Evolutionary conservation across 2,797 vertebrate species (phyloP).

Genomic region (Lepilemur ruficaudatus): DNA sequence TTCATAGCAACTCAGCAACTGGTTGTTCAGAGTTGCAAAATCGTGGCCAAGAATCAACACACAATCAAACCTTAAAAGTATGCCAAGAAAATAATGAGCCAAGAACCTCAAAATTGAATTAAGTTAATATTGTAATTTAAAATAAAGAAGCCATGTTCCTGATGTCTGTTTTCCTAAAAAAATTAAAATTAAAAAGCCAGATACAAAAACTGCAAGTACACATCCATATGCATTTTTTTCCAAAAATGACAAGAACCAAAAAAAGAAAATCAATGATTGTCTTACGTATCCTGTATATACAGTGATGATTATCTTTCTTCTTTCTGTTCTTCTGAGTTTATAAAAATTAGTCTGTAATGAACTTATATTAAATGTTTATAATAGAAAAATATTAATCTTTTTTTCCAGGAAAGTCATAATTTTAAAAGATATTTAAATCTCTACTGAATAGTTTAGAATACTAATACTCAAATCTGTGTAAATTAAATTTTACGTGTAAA

Average conservation of each 20-base stretch:
- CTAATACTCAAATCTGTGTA: neutral
- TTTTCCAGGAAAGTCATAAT: neutral
- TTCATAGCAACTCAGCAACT: neutral
- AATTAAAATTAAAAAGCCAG: neutral
- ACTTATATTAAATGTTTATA: neutral
- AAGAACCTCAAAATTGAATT: neutral
- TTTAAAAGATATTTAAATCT: neutral
- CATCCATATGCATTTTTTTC: neutral
- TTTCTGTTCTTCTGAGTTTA: neutral
- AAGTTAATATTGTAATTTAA: neutral
- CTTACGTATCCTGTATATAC: fast-evolving
- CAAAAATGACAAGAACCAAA: neutral
- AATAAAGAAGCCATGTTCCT: neutral
- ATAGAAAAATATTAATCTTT: neutral
- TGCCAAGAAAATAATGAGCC: neutral
- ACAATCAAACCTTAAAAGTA: neutral
- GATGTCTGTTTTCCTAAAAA: too few relatives aligned
- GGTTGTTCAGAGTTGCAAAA: neutral
- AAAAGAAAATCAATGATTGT: too few relatives aligned
- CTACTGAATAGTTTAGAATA: neutral
- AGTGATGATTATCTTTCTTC: neutral
- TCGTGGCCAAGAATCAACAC: neutral
- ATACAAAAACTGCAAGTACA: neutral
- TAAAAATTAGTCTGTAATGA: neutral
- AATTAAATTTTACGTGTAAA: neutral